Conservation (phyloP, 1,140 invertebrate species). For the Dendroctonus ponderosae region DNA sequence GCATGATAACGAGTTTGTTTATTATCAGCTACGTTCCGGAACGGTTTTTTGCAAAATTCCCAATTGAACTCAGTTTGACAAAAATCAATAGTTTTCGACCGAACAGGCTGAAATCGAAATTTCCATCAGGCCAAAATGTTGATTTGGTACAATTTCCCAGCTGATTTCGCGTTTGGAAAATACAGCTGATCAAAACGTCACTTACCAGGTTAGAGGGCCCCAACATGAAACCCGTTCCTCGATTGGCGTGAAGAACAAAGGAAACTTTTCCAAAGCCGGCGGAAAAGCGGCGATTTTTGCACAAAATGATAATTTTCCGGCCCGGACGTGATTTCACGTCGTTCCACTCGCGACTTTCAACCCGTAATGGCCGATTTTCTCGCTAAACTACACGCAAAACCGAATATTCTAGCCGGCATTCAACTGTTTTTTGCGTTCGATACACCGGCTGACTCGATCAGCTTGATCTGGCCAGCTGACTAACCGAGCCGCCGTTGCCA, state of each 20-base stretch:
- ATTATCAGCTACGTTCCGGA: too few relatives aligned
- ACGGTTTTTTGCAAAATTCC: too few relatives aligned
- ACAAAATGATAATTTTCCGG: background rate
- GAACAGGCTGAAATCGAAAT: too few relatives aligned
- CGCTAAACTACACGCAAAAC: constrained; percentile 1
- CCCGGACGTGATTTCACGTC: background rate
- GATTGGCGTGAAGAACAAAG: constrained; percentile 21
- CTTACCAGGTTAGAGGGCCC: constrained; percentile 19
- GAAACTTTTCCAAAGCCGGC: constrained; percentile 8
- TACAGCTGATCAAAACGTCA: background rate
- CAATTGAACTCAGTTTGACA: too few relatives aligned
- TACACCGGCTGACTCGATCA: constrained; percentile 33
- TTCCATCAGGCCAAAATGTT: too few relatives aligned
- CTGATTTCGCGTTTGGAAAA: too few relatives aligned
- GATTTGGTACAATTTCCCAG: too few relatives aligned
- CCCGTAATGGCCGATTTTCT: constrained; percentile 5
- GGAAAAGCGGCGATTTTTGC: constrained; percentile 1
- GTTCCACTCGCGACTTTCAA: too few relatives aligned
- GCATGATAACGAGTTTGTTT: too few relatives aligned
- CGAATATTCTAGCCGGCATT: constrained; percentile 25
- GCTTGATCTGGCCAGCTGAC: constrained; percentile 23
- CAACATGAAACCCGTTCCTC: constrained; percentile 11
- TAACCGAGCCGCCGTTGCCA: constrained; percentile 19
- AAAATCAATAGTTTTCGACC: too few relatives aligned
- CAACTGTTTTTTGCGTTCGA: constrained; percentile 29